Percentiles rank a stretch among this genome's conserved stretches.
Evolutionary conservation across 2,797 vertebrate genomes (phyloP).

Genomic region (Mormyrus hasselquistii): DNA sequence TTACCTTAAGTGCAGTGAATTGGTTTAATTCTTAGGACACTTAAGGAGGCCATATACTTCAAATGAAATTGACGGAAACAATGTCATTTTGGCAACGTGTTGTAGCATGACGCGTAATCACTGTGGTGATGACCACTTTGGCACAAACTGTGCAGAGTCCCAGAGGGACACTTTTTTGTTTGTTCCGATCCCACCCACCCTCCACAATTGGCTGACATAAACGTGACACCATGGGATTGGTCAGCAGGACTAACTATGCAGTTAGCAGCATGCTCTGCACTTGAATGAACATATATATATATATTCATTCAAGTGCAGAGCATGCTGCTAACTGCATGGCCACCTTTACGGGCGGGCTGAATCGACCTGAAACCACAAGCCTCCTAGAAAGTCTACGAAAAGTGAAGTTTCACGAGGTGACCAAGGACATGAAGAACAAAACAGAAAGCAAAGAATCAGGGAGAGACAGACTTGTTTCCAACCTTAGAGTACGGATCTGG

Average conservation of each 20-base stretch:
- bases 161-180: background rate
- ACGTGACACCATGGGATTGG: background rate
- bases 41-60: background rate
- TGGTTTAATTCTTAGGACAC: background rate
- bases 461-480: conserved; percentile 43
- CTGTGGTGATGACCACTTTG: background rate
- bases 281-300: too few species aligned
- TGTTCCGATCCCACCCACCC: background rate
- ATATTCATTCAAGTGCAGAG: too few species aligned
- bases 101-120: background rate
- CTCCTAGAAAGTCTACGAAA: background rate
- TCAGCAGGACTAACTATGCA: background rate
- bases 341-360: background rate
- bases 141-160: background rate
- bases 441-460: background rate
- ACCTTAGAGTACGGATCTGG: conserved; percentile 98
- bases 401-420: background rate
- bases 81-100: background rate
- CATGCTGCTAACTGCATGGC: too few species aligned
- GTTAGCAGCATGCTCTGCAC: background rate
- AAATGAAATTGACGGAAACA: background rate
- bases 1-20: background rate
- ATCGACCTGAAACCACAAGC: background rate
- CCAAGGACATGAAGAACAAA: background rate
- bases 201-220: background rate